These are phyloP conservation scores for Misgurnus anguillicaudatus DNA, from an alignment of 2,113 vertebrate species.

Conservation along the genomic window DNA sequence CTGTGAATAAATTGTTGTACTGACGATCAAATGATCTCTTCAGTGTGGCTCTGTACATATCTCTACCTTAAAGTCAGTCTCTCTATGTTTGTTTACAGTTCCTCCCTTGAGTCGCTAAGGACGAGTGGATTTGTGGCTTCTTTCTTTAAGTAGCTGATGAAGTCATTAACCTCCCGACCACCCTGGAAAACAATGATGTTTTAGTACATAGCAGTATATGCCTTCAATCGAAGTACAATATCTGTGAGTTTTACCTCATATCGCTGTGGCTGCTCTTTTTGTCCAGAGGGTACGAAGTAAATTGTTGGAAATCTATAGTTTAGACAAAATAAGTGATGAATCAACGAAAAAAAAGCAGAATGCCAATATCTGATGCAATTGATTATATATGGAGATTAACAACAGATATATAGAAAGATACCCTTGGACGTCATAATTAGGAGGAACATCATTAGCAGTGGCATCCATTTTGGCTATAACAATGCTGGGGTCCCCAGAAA, in stretches of 20 bases:
- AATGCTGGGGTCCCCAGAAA: conserved; percentile 60
- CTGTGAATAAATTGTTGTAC: not conserved
- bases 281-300: conserved; percentile 67
- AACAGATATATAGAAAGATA: conserved; percentile 49
- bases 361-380: not conserved
- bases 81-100: conserved; percentile 59
- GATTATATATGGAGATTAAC: not conserved
- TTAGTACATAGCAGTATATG: not conserved
- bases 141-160: conserved; percentile 68
- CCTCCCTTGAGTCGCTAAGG: conserved; percentile 50
- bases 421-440: conserved; percentile 73
- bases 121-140: conserved; percentile 56
- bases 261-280: conserved; percentile 68
- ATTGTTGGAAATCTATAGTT: conserved; percentile 73
- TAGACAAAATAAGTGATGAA: not conserved
- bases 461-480: conserved; percentile 76
- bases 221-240: too few relatives aligned
- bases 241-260: conserved; percentile 65
- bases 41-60: not conserved
- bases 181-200: conserved; percentile 59
- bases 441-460: conserved; percentile 70
- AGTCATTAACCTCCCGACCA: conserved; percentile 68
- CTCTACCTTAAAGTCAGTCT: conserved; percentile 6
- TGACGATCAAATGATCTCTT: not conserved
- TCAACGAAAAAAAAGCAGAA: not conserved